These are phyloP conservation scores for Tetranychus cinnabarinus DNA, from an alignment of 1,140 invertebrate genomes.

Conservation along the genomic window DNA sequence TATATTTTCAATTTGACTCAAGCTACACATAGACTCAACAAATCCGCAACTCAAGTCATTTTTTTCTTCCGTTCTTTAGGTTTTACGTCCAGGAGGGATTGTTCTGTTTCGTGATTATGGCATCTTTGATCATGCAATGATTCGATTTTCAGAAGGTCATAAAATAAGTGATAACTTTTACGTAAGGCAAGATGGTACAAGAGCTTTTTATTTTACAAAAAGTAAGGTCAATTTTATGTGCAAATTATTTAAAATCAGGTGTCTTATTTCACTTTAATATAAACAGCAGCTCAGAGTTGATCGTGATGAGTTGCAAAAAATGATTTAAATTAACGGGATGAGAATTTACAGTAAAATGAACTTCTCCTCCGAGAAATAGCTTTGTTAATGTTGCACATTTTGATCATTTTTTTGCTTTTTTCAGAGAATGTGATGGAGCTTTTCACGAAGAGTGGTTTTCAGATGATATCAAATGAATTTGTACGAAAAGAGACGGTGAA, in stretches of 20 bases:
- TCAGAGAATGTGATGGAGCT: neutral
- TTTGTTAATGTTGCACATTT: too few relatives aligned
- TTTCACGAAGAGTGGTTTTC: neutral
- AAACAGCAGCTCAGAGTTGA: too few relatives aligned
- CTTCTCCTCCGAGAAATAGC: too few relatives aligned
- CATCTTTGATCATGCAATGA: conserved; percentile 87
- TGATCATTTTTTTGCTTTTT: neutral
- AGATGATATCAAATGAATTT: neutral
- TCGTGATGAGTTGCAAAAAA: too few relatives aligned
- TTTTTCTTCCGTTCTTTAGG: conserved; percentile 12
- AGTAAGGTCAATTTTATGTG: conserved; percentile 7
- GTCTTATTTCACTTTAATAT: neutral
- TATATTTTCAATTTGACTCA: neutral
- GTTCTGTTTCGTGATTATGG: conserved; percentile 89
- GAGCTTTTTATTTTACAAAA: conserved; percentile 18
- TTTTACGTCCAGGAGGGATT: conserved; percentile 53
- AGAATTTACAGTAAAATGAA: too few relatives aligned
- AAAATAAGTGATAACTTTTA: conserved; percentile 89
- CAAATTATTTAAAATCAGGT: neutral
- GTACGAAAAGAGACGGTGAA: neutral
- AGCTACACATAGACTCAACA: neutral
- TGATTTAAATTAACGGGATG: too few relatives aligned
- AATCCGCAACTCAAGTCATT: neutral
- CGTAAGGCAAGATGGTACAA: conserved; percentile 83
- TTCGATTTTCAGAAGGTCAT: conserved; percentile 66